phyloP scores from a whole-genome alignment of 2,113 vertebrate species.

The Ovis canadensis region DNA sequence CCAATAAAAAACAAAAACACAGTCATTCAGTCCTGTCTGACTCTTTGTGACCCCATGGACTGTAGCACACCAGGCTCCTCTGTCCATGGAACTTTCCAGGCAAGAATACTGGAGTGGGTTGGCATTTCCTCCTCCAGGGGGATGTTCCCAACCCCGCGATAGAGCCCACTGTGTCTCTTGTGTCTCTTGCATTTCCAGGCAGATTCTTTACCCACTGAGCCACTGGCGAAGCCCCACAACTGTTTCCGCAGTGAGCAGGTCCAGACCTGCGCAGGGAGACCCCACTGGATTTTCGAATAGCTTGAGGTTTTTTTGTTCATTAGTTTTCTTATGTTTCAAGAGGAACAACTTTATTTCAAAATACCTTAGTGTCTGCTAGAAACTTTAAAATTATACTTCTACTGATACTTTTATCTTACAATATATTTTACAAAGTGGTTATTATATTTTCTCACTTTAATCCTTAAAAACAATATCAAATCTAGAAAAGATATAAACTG shows the following conservation, averaged over 20 bases:
- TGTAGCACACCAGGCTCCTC: not conserved
- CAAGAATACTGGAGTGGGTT: not conserved
- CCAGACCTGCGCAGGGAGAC: not conserved
- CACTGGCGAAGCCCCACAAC: fast-evolving
- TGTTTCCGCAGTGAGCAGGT: not conserved
- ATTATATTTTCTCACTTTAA: not conserved
- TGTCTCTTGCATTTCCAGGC: not conserved
- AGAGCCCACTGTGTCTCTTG: not conserved
- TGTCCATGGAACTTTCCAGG: not conserved
- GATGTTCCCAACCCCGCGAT: fast-evolving
- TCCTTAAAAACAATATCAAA: not conserved
- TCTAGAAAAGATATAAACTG: not conserved
- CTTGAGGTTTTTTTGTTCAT: not conserved
- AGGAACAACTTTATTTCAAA: not conserved
- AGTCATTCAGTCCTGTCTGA: not conserved
- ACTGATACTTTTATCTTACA: not conserved
- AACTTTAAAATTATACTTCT: not conserved
- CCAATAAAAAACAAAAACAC: not conserved
- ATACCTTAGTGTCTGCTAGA: not conserved
- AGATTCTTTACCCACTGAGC: not conserved
- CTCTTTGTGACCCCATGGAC: not conserved
- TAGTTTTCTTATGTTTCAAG: not conserved
- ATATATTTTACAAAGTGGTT: not conserved
- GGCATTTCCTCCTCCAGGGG: not conserved
- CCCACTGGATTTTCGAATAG: not conserved